These are phyloP conservation scores for Minunthozetes semirufus DNA, from an alignment of 2,888 invertebrate species.

Conservation along the genomic window DNA sequence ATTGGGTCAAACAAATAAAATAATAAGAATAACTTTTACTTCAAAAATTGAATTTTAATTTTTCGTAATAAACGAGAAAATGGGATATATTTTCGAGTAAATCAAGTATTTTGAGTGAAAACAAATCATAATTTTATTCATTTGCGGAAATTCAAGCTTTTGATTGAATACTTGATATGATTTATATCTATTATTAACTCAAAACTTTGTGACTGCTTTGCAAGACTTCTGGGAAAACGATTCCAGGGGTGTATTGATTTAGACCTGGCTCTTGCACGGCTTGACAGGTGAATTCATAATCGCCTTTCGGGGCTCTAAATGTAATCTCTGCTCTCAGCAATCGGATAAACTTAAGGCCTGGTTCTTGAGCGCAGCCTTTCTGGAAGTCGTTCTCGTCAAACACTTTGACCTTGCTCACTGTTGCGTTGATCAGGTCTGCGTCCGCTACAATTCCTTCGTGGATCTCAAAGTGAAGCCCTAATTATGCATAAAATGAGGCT, in stretches of 20 bases:
- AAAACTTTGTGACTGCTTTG: not conserved
- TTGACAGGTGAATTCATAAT: not conserved
- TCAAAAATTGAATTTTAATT: no score
- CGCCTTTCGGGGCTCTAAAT: not conserved
- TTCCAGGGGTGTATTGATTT: not conserved
- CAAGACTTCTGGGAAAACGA: not conserved
- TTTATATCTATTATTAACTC: not conserved
- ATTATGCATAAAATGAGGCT: no score
- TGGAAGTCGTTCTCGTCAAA: not conserved
- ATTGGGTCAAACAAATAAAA: no score
- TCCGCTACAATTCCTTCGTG: not conserved
- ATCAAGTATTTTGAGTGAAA: no score
- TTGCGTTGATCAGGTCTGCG: slow-evolving; percentile 3
- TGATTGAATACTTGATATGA: not conserved
- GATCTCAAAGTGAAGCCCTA: not conserved
- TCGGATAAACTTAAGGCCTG: not conserved
- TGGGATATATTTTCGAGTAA: no score
- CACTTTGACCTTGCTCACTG: slow-evolving; percentile 1
- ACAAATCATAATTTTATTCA: no score
- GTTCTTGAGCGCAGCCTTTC: not conserved
- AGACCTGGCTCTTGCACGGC: not conserved
- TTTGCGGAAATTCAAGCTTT: no score
- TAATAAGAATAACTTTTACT: no score
- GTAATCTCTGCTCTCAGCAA: not conserved
- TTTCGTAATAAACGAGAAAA: no score